phyloP scores from a whole-genome alignment of 2,888 invertebrate species.

The Kryphioiulus occultus region DNA sequence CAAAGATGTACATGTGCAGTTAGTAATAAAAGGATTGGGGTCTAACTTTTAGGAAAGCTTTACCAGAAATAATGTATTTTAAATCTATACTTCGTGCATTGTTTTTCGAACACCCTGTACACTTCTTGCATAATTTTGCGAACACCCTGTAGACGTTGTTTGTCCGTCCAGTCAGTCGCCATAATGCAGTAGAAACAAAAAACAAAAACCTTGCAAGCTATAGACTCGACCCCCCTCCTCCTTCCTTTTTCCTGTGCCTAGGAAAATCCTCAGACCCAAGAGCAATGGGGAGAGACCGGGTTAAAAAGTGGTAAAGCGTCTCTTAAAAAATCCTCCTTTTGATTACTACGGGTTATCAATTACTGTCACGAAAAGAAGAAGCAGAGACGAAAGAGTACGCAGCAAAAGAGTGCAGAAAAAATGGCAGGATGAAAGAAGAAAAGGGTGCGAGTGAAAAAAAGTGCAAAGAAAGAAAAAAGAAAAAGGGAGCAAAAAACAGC shows the following conservation, averaged over 20 bases:
- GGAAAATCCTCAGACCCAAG: not conserved
- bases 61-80: too few relatives aligned
- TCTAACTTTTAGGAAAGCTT: too few relatives aligned
- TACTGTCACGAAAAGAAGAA: conserved; percentile 49
- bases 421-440: conserved; percentile 42
- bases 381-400: conserved; percentile 42
- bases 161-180: conserved; percentile 8
- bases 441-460: conserved; percentile 29
- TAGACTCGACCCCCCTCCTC: conserved; percentile 41
- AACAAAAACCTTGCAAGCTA: not conserved
- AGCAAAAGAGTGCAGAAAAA: conserved; percentile 45
- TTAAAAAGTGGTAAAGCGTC: conserved; percentile 40
- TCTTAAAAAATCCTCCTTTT: conserved; percentile 46
- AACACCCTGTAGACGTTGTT: not conserved
- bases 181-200: conserved; percentile 1
- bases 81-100: too few relatives aligned
- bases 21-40: too few relatives aligned
- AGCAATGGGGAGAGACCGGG: not conserved
- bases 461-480: not conserved
- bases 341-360: conserved; percentile 51
- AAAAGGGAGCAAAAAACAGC: not conserved
- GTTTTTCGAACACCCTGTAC: too few relatives aligned
- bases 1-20: too few relatives aligned
- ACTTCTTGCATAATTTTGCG: too few relatives aligned
- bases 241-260: conserved; percentile 16